phyloP scores from a whole-genome alignment of 2,888 invertebrate species.

The Drosophila barbarae region DNA sequence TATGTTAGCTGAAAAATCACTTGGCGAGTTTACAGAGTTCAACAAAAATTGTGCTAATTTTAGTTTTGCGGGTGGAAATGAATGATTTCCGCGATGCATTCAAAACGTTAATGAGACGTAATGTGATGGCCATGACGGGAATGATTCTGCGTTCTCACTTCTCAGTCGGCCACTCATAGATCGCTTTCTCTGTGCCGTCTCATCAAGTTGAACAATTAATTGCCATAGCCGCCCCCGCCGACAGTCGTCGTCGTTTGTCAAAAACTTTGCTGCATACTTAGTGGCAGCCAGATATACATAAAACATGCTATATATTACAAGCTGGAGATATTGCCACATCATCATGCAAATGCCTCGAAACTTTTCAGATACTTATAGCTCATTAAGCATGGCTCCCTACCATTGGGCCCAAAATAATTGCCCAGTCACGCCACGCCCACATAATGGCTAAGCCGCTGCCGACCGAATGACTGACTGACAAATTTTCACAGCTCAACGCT shows the following conservation, averaged over 20 bases:
- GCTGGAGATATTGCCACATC: conserved; percentile 26
- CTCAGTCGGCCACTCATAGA: conserved; percentile 26
- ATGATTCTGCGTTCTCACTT: conserved; percentile 18
- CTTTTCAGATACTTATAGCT: conserved; percentile 68
- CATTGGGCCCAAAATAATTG: conserved; percentile 28
- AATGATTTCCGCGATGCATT: conserved; percentile 66
- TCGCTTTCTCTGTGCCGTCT: conserved; percentile 39
- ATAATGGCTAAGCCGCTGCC: conserved; percentile 26
- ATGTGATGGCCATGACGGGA: conserved; percentile 66
- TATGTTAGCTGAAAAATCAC: conserved; percentile 51
- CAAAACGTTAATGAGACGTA: conserved; percentile 67
- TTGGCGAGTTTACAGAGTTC: conserved; percentile 52
- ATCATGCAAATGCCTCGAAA: conserved; percentile 37
- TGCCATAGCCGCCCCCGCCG: conserved; percentile 53
- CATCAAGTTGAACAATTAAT: conserved; percentile 63
- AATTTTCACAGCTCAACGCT: conserved; percentile 49
- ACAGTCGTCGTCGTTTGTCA: conserved; percentile 62
- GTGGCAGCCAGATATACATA: conserved; percentile 32
- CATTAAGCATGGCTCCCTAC: conserved; percentile 57
- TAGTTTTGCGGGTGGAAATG: conserved; percentile 64
- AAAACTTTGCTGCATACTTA: conserved; percentile 68
- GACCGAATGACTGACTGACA: conserved; percentile 50
- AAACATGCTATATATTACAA: conserved; percentile 30
- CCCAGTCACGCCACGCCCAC: conserved; percentile 65
- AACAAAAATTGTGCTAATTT: conserved; percentile 61